phyloP scores from a whole-genome alignment of 1,140 invertebrate species.

The Plutomurus gul region DNA sequence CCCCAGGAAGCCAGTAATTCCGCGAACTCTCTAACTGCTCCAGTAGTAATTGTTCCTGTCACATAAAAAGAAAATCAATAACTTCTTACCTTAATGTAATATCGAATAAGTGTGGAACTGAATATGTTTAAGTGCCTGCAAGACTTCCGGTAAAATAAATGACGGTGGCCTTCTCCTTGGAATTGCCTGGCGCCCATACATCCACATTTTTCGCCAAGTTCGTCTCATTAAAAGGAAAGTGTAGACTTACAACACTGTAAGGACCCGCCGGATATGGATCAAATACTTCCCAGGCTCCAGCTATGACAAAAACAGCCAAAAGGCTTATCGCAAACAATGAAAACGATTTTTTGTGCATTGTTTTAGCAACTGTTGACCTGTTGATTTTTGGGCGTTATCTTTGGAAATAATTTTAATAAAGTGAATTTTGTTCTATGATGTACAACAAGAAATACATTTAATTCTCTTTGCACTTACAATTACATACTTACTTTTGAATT shows the following conservation, averaged over 20 bases:
- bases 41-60: background rate
- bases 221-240: background rate
- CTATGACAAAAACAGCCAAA: background rate
- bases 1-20: constrained; percentile 50
- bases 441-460: too few species aligned
- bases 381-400: too few species aligned
- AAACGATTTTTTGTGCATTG: too few species aligned
- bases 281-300: background rate
- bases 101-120: background rate
- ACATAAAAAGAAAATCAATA: background rate
- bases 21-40: background rate
- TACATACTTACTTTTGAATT: too few species aligned
- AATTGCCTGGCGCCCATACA: constrained; percentile 44
- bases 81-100: background rate
- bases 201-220: constrained; percentile 33
- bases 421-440: too few species aligned
- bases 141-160: constrained; percentile 31
- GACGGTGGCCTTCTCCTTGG: constrained; percentile 9
- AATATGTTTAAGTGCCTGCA: background rate
- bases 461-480: too few species aligned
- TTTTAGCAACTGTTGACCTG: too few species aligned
- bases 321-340: too few species aligned
- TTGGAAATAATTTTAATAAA: too few species aligned
- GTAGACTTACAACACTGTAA: background rate
- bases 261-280: background rate